A percentile compares a stretch with the other conserved stretches of the same genome.
These are phyloP conservation scores for Struthidea cinerea DNA, from an alignment of 2,113 vertebrate genomes.

Conservation along the genomic window DNA sequence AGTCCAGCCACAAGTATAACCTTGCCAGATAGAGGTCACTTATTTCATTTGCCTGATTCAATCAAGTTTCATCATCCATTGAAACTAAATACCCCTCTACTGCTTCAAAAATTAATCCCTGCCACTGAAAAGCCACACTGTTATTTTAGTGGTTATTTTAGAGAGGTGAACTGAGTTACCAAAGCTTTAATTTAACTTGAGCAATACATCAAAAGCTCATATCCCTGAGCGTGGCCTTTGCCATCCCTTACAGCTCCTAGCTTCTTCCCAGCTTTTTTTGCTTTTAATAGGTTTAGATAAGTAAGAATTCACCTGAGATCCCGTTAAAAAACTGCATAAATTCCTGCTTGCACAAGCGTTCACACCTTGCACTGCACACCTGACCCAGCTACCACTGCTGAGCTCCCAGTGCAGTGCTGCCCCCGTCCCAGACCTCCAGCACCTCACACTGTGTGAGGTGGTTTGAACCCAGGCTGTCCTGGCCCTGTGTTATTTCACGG, in stretches of 20 bases:
- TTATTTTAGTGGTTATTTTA: not conserved
- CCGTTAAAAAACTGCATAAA: fast-evolving
- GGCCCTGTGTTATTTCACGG: not conserved
- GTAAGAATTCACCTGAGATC: not conserved
- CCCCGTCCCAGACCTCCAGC: fast-evolving
- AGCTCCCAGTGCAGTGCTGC: not conserved
- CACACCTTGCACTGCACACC: not conserved
- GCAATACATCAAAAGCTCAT: not conserved
- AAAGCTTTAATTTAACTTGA: not conserved
- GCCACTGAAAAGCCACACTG: not conserved
- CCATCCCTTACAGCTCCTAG: not conserved
- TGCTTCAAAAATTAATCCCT: not conserved
- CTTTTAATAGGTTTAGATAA: not conserved
- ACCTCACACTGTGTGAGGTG: not conserved
- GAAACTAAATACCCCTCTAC: not conserved
- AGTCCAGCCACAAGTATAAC: not conserved
- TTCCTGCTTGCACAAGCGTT: fast-evolving
- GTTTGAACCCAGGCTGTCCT: not conserved
- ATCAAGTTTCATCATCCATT: not conserved
- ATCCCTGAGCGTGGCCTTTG: not conserved
- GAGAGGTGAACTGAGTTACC: not conserved
- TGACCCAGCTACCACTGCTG: not conserved
- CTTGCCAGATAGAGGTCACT: conserved; percentile 3
- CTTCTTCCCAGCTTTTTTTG: not conserved
- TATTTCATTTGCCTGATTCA: conserved; percentile 14